Conservation (phyloP, 2,113 vertebrate species). For the Oplegnathus fasciatus region DNA sequence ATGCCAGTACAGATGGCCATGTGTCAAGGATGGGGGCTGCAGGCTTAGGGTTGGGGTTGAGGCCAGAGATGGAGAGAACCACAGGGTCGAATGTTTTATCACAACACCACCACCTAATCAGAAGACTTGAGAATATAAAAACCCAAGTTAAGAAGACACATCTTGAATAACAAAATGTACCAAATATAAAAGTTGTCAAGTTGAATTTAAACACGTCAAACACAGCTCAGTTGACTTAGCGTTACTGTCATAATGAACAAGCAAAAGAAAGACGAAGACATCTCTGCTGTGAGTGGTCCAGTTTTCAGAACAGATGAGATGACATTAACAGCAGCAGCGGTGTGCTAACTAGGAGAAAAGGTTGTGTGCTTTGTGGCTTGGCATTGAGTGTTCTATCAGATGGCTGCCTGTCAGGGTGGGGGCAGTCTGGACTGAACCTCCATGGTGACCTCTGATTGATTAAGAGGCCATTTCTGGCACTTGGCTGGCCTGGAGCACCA, state of each 20-base stretch:
- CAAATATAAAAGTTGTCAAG: neutral
- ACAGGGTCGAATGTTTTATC: conserved; percentile 26
- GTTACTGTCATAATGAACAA: neutral
- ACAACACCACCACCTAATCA: conserved; percentile 1
- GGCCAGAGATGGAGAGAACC: conserved; percentile 21
- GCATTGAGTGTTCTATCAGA: conserved; percentile 75
- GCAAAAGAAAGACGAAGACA: neutral
- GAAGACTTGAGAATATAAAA: conserved; percentile 1
- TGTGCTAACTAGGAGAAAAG: conserved; percentile 44
- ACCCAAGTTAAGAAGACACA: neutral
- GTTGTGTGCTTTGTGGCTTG: conserved; percentile 56
- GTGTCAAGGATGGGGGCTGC: conserved; percentile 57
- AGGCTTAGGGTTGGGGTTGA: conserved; percentile 32
- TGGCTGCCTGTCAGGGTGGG: conserved; percentile 73
- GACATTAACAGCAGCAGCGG: conserved; percentile 24
- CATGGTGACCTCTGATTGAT: conserved; percentile 82
- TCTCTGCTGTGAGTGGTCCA: conserved; percentile 1
- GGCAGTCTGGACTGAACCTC: conserved; percentile 68
- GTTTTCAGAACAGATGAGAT: conserved; percentile 21
- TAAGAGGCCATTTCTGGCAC: conserved; percentile 80
- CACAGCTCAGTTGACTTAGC: neutral
- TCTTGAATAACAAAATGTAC: neutral
- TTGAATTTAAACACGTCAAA: conserved; percentile 23
- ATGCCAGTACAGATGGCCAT: conserved; percentile 78
- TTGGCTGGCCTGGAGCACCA: conserved; percentile 70